Evolutionary conservation across 2,888 invertebrate species (phyloP).

Genomic region (Linnaemya tessellans): DNA sequence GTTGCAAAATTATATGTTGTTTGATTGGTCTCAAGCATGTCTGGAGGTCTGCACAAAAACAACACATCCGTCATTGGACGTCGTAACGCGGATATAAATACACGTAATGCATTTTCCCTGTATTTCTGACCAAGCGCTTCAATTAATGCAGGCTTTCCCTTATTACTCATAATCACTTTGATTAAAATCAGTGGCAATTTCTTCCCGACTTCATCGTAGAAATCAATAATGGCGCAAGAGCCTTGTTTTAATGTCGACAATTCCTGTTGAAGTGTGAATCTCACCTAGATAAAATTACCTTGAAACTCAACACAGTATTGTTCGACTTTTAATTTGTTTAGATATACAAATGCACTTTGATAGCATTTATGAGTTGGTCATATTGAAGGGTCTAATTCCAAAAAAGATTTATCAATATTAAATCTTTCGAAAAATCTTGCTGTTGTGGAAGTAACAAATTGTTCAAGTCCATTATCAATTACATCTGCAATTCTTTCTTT

Average conservation of each 20-base stretch:
- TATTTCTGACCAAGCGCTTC: too few species aligned
- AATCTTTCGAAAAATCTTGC: too few species aligned
- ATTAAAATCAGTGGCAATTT: slow-evolving; percentile 69
- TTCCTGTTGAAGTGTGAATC: slow-evolving; percentile 70
- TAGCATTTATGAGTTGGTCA: too few species aligned
- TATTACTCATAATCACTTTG: slow-evolving; percentile 71
- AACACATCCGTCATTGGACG: slow-evolving; percentile 7
- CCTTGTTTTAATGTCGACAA: slow-evolving; percentile 71
- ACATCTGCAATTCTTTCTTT: too few species aligned
- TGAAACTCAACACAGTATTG: slow-evolving; percentile 32
- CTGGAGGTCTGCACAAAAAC: too few species aligned
- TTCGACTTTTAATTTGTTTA: not conserved
- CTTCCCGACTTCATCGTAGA: slow-evolving; percentile 70
- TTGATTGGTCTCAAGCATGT: slow-evolving; percentile 35
- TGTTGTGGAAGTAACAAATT: too few species aligned
- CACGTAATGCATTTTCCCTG: too few species aligned
- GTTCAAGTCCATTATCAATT: too few species aligned
- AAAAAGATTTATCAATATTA: too few species aligned
- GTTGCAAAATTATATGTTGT: slow-evolving; percentile 55
- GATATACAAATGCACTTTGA: too few species aligned
- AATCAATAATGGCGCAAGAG: slow-evolving; percentile 56
- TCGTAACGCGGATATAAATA: too few species aligned
- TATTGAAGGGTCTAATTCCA: too few species aligned
- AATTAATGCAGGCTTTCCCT: slow-evolving; percentile 40
- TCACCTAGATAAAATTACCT: slow-evolving; percentile 49